A percentile compares a stretch with the other conserved stretches of the same genome.
These are phyloP conservation scores for Tolmerus cingulatus DNA, from an alignment of 2,888 invertebrate genomes.

Conservation along the genomic window DNA sequence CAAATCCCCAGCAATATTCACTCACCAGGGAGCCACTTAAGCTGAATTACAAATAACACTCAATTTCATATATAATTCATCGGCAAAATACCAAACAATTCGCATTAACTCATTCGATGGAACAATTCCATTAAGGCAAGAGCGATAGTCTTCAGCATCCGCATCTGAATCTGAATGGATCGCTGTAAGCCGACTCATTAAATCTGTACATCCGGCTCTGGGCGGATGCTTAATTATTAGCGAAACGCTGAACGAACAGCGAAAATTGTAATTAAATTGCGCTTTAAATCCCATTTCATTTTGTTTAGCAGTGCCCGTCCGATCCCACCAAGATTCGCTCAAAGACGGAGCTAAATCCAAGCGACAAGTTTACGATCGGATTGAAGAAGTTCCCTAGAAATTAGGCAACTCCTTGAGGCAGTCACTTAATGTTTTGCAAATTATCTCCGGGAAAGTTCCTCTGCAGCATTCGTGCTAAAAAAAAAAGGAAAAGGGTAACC, in stretches of 20 bases:
- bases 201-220: not conserved
- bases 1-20: not conserved
- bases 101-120: not conserved
- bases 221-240: not conserved
- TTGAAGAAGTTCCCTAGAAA: not conserved
- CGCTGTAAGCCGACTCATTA: not conserved
- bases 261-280: conserved; percentile 10
- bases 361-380: conserved; percentile 23
- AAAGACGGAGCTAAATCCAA: not conserved
- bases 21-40: not conserved
- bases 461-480: not conserved
- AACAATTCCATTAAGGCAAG: not conserved
- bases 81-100: not conserved
- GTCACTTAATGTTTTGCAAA: conserved; percentile 13
- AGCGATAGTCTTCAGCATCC: not conserved
- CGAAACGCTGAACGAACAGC: conserved; percentile 6
- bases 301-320: not conserved
- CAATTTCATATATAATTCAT: not conserved
- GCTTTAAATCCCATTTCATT: not conserved
- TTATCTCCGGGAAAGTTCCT: not conserved
- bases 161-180: not conserved
- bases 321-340: not conserved
- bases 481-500: not conserved
- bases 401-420: not conserved
- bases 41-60: not conserved